Conservation (phyloP, 2,888 invertebrate species). For the Sphecodes monilicornis region DNA sequence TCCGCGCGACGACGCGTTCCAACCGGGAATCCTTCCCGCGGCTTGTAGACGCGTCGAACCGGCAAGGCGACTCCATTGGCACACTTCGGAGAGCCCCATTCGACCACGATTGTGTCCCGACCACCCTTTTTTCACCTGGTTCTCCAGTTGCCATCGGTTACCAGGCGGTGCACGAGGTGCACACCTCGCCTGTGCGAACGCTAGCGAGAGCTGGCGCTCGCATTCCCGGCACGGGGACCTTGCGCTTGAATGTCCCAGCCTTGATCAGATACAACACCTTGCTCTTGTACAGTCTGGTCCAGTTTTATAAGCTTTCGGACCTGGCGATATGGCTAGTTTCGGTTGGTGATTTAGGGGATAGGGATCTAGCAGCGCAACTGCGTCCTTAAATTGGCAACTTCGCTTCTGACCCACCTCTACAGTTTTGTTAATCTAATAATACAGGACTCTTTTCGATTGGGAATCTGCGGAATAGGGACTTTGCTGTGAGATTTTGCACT, state of each 20-base stretch:
- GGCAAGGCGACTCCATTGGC: constrained; percentile 9
- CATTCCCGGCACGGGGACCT: constrained; percentile 4
- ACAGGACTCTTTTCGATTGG: background rate
- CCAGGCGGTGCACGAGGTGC: background rate
- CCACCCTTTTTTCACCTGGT: constrained; percentile 17
- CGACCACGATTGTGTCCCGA: constrained; percentile 7
- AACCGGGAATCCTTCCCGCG: background rate
- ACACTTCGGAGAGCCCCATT: constrained; percentile 10
- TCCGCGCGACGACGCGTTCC: constrained; percentile 10
- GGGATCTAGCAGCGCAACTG: background rate
- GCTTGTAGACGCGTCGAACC: background rate
- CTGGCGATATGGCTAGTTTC: background rate
- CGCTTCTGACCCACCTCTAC: background rate
- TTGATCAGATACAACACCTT: background rate
- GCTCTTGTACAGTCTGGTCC: background rate
- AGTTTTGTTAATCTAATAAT: background rate
- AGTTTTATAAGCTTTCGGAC: background rate
- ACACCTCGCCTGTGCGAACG: constrained; percentile 5
- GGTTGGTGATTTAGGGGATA: background rate
- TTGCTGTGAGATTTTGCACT: no score
- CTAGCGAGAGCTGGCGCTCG: background rate
- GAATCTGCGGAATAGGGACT: no score
- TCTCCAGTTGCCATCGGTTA: background rate
- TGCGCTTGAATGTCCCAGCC: background rate
- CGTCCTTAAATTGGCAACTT: background rate